Evolutionary conservation across 2,797 vertebrate species (phyloP).

Genomic region (Amblyopsis hoosieri): DNA sequence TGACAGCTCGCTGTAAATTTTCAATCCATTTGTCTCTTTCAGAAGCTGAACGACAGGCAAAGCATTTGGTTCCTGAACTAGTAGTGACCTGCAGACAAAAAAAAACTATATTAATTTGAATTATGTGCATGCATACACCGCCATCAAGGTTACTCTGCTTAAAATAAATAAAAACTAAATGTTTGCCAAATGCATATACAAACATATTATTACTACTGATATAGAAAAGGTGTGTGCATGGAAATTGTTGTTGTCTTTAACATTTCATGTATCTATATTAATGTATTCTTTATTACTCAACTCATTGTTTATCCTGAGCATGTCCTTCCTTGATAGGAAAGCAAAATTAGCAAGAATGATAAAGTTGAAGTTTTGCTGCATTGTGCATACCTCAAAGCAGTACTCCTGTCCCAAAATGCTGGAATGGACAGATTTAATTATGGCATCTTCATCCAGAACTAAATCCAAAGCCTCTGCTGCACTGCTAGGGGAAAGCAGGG

Average conservation of each 20-base stretch:
- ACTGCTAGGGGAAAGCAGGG: slow-evolving; percentile 92
- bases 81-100: slow-evolving; percentile 85
- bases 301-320: no score
- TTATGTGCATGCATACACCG: neutral
- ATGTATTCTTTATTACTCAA: no score
- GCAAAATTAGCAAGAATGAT: neutral
- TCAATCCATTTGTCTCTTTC: slow-evolving; percentile 98
- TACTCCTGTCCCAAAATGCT: slow-evolving; percentile 96
- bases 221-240: neutral
- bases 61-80: slow-evolving; percentile 92
- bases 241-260: neutral
- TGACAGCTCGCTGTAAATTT: slow-evolving; percentile 91
- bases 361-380: slow-evolving; percentile 5
- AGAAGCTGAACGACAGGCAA: slow-evolving; percentile 92
- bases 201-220: neutral
- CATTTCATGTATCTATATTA: no score
- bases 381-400: slow-evolving; percentile 87
- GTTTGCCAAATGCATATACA: neutral
- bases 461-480: slow-evolving; percentile 93
- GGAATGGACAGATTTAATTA: slow-evolving; percentile 95
- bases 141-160: neutral
- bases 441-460: slow-evolving; percentile 93
- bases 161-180: neutral
- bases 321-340: neutral
- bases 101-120: neutral